Percentiles rank a stretch among this genome's conserved stretches.
phyloP scores from a whole-genome alignment of 2,113 vertebrate species.

The Caranx ignobilis region DNA sequence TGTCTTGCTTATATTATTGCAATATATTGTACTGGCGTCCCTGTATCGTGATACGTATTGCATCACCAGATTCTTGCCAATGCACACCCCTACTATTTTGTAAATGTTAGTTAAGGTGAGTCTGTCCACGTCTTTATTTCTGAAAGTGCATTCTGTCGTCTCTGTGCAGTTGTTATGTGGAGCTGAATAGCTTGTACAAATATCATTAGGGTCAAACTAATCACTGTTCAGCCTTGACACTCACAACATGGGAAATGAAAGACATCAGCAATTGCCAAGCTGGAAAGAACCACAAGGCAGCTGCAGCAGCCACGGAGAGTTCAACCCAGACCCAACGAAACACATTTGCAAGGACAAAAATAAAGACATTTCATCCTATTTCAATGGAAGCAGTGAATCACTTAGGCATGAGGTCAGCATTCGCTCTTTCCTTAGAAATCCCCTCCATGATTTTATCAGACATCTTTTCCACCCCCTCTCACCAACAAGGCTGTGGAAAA shows the following conservation, averaged over 20 bases:
- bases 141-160: background rate
- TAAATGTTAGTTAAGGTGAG: constrained; percentile 7
- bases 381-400: constrained; percentile 57
- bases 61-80: too few species aligned
- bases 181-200: constrained; percentile 25
- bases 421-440: constrained; percentile 10
- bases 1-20: too few species aligned
- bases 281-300: constrained; percentile 29
- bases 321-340: constrained; percentile 53
- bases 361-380: constrained; percentile 28
- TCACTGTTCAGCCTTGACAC: constrained; percentile 33
- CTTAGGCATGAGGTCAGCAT: constrained; percentile 41
- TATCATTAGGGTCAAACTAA: constrained; percentile 33
- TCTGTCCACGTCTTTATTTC: background rate
- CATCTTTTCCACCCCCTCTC: constrained; percentile 37
- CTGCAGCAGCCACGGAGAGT: constrained; percentile 27
- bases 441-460: constrained; percentile 52
- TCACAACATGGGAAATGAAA: constrained; percentile 42
- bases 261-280: constrained; percentile 55
- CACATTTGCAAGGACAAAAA: constrained; percentile 37
- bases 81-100: background rate
- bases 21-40: too few species aligned
- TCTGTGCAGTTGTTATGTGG: constrained; percentile 7
- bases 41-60: too few species aligned
- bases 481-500: constrained; percentile 17